These are phyloP conservation scores for Muntiacus muntjak DNA, from an alignment of 2,113 vertebrate species.

Conservation along the genomic window DNA sequence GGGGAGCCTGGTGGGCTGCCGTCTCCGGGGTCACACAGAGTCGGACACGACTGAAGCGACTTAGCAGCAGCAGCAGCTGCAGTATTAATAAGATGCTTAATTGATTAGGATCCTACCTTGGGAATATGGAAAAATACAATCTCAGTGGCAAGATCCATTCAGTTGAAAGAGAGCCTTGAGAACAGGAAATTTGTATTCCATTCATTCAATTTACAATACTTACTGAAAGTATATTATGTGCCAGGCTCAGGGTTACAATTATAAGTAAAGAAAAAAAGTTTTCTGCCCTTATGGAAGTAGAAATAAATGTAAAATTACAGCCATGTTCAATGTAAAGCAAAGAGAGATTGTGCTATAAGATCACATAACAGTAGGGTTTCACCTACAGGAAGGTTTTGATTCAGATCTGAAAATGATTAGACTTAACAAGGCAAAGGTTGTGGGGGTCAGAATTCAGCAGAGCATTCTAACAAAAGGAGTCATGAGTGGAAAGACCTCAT, in stretches of 20 bases:
- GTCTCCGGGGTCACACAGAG: fast-evolving
- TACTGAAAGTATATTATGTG: background rate
- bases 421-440: background rate
- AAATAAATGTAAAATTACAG: background rate
- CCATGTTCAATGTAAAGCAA: background rate
- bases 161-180: background rate
- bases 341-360: background rate
- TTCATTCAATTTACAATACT: background rate
- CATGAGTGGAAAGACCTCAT: background rate
- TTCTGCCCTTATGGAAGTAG: background rate
- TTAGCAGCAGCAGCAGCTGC: background rate
- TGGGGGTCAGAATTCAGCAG: background rate
- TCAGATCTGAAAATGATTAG: background rate
- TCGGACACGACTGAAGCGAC: background rate
- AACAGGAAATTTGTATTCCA: background rate
- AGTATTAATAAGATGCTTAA: background rate
- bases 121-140: background rate
- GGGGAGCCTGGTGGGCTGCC: background rate
- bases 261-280: background rate
- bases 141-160: background rate
- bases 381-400: background rate
- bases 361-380: background rate
- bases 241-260: background rate
- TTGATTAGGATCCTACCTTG: background rate
- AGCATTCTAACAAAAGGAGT: background rate